These are phyloP conservation scores for Clanis bilineata DNA, from an alignment of 2,888 invertebrate species.

Conservation along the genomic window DNA sequence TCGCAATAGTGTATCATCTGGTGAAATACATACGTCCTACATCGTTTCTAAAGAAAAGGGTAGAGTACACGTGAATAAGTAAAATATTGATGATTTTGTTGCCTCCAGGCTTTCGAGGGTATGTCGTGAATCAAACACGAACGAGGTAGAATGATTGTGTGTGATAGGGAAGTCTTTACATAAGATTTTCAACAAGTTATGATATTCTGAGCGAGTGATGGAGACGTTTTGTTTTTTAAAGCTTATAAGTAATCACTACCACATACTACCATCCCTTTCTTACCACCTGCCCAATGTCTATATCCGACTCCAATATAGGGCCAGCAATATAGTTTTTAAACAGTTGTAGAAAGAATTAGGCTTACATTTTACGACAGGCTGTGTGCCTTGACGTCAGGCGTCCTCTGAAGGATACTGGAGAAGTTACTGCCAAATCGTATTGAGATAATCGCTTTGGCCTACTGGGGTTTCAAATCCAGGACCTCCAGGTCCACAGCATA, in stretches of 20 bases:
- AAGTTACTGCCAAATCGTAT: too few species aligned
- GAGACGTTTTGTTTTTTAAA: not conserved
- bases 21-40: not conserved
- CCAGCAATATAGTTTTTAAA: too few species aligned
- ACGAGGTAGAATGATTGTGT: not conserved
- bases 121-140: not conserved
- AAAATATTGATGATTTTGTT: conserved; percentile 6
- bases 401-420: too few species aligned
- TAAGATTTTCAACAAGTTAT: not conserved
- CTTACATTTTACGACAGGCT: too few species aligned
- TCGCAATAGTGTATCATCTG: not conserved
- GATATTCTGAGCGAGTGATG: not conserved
- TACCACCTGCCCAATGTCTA: too few species aligned
- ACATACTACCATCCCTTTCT: too few species aligned
- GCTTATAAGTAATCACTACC: not conserved
- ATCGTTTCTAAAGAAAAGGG: not conserved
- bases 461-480: too few species aligned
- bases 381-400: too few species aligned
- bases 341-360: too few species aligned
- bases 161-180: not conserved
- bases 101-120: not conserved
- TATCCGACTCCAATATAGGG: too few species aligned
- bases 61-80: not conserved
- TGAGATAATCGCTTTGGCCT: too few species aligned
- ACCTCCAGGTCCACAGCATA: too few species aligned